These are phyloP conservation scores for Andrena marginata DNA, from an alignment of 2,888 invertebrate genomes.

Conservation along the genomic window DNA sequence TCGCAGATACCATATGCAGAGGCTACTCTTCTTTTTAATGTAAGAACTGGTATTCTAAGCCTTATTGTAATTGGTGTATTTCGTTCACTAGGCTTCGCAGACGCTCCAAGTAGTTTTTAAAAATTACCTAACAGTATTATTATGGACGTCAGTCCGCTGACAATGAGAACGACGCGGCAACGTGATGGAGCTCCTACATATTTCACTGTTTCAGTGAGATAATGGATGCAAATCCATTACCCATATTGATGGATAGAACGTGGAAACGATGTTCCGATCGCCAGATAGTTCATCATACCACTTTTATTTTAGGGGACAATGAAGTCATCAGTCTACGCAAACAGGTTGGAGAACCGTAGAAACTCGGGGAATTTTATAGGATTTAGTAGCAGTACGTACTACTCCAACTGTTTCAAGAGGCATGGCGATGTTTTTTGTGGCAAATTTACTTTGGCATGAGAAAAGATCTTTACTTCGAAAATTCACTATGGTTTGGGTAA, in stretches of 20 bases:
- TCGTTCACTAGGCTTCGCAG: background rate
- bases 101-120: background rate
- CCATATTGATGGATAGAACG: background rate
- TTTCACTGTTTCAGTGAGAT: conserved; percentile 1
- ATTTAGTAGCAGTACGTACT: background rate
- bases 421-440: background rate
- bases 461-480: background rate
- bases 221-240: conserved; percentile 7
- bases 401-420: background rate
- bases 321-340: background rate
- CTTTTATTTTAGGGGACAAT: background rate
- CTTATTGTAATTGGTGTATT: background rate
- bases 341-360: background rate
- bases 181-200: background rate
- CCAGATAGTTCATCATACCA: background rate
- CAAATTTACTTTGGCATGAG: background rate
- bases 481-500: too few relatives aligned
- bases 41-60: too few relatives aligned
- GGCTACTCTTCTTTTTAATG: too few relatives aligned
- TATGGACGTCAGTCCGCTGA: background rate
- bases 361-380: background rate
- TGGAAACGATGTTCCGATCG: conserved; percentile 6
- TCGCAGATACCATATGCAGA: too few relatives aligned
- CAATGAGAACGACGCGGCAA: background rate
- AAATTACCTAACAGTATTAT: background rate